Percentiles rank a stretch among this genome's conserved stretches.
Conservation (phyloP, 2,113 vertebrate species). For the Hirundichthys speculiger region DNA sequence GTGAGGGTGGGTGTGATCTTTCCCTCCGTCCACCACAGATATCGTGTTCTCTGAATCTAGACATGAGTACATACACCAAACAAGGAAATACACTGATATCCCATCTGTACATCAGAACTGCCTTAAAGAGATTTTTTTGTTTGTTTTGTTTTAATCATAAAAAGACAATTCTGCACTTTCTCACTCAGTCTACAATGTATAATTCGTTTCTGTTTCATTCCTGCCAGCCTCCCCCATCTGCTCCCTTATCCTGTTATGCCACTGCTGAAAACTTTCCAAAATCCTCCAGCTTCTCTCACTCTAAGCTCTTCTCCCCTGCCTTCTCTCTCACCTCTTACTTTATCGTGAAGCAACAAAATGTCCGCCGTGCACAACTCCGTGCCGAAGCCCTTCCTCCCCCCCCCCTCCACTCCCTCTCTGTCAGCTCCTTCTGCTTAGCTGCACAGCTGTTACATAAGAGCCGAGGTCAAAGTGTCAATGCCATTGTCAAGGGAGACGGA, state of each 20-base stretch:
- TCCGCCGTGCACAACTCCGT: constrained; percentile 51
- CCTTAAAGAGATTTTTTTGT: neutral
- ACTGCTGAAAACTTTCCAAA: constrained; percentile 52
- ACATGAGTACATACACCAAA: too few relatives aligned
- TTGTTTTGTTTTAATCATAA: constrained; percentile 5
- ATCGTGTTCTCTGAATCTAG: too few relatives aligned
- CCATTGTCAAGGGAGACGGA: constrained; percentile 73
- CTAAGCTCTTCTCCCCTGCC: constrained; percentile 25
- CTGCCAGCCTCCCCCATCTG: constrained; percentile 28
- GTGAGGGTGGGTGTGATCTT: neutral
- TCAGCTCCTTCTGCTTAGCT: constrained; percentile 39
- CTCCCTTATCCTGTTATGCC: constrained; percentile 62
- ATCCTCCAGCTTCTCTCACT: constrained; percentile 18
- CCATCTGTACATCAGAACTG: neutral
- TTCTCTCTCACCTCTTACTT: constrained; percentile 49
- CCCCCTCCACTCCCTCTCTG: constrained; percentile 5
- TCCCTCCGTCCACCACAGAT: neutral
- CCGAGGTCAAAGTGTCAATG: constrained; percentile 75
- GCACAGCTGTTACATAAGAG: constrained; percentile 71
- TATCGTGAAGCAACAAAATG: constrained; percentile 69
- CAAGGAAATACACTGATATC: too few relatives aligned
- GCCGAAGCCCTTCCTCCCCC: constrained; percentile 12
- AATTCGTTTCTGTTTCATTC: constrained; percentile 38
- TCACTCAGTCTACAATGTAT: neutral
- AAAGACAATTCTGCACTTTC: neutral